A percentile compares a stretch with the other conserved stretches of the same genome.
phyloP scores from a whole-genome alignment of 2,797 vertebrate genomes.

The Anguilla pacifica region DNA sequence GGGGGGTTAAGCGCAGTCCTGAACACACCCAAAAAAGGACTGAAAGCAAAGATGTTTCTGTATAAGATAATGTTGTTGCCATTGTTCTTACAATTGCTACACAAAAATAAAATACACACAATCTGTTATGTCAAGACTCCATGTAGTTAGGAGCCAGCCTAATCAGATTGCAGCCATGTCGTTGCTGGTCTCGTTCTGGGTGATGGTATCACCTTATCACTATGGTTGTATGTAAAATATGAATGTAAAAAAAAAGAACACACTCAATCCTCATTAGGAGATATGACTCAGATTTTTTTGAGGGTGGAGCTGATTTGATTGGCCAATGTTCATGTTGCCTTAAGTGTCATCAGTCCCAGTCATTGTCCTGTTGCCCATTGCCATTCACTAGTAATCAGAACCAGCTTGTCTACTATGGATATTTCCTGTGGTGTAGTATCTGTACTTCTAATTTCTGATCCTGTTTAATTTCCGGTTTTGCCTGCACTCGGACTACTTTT shows the following conservation, averaged over 20 bases:
- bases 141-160: not conserved
- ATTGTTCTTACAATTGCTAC: not conserved
- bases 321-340: not conserved
- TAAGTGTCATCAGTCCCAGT: not conserved
- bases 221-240: not conserved
- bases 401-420: not conserved
- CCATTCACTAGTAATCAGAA: not conserved
- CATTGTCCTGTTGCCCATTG: not conserved
- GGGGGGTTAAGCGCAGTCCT: too few relatives aligned
- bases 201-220: not conserved
- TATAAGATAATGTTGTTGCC: not conserved
- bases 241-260: not conserved
- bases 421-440: not conserved
- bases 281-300: not conserved
- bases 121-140: not conserved
- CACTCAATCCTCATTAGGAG: not conserved
- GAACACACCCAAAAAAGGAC: too few relatives aligned
- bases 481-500: too few relatives aligned
- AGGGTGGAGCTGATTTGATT: not conserved
- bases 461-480: not conserved
- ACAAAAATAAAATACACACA: not conserved
- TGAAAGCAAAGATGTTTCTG: too few relatives aligned
- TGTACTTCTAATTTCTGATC: not conserved
- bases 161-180: not conserved
- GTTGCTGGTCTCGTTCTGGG: not conserved